Base-by-base conservation (phyloP, 1,140 invertebrate genomes). In the Zaprionus lachaisei region DNA sequence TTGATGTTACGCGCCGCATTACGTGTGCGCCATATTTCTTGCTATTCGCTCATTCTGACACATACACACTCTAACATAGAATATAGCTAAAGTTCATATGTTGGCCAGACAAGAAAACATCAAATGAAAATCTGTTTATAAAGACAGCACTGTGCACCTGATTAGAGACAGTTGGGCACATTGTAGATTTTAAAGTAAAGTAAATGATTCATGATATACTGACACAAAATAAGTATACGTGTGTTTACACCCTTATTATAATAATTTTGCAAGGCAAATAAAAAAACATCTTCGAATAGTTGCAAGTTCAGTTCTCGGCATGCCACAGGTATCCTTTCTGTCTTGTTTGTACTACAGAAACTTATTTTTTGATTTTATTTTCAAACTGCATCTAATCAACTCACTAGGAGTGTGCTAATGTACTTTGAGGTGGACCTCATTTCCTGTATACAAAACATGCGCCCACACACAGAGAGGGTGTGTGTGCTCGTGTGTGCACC, bases 101-200 rank as follows among this genome's bases (percentile, higher is more conserved):
- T 75, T 41, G 72, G 28, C 38, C 58, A 73, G 74, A 67, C 58
- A 62, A 57, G 56, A 72, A 72, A 55, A 77, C 63, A 81, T 78
- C 62, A 78, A 72, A 78, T 78, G 58, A 60, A 78, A 78, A 81
- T 82, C 71, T 68, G 79, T 81, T 84, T 84, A 66, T 22, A 17
- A 15, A 54, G 28, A 64, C 62, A 64, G 44, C 31, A 7, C 47
- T 41, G 15, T 55, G 20, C 63, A 65, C 1, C 5, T 20, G n/a
- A 17, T 44, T 66, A 57, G 24, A 57, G 20, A 34, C 20, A 54
- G 15, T 47, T 31, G 5, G 17, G 28, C 9, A 17, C 6, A 34
- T 57, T 31, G 31, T 34, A 11, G 31, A 34, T 11, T 34, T 31
- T 7, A 31, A 34, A 34, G 9, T 34, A 31, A 7, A 31, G 6